Evolutionary conservation across 1,140 invertebrate species (phyloP).

Genomic region (Drosophila mauritiana): DNA sequence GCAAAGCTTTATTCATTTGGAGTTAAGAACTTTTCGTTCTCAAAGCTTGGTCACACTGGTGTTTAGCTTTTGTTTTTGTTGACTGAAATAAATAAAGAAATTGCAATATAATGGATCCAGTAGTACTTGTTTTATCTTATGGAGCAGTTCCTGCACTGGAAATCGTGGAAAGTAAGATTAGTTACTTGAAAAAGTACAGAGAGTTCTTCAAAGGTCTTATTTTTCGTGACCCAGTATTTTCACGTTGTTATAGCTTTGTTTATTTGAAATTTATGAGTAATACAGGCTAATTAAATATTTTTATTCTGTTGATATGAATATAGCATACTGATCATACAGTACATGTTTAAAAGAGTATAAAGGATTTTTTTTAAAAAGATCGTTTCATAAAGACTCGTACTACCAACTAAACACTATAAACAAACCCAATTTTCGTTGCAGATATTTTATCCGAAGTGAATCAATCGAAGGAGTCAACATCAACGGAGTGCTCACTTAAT

Average conservation of each 20-base stretch:
- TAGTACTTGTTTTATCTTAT: conserved; percentile 52
- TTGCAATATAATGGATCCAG: conserved; percentile 47
- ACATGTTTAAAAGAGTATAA: too few species aligned
- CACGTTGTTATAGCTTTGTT: conserved; percentile 2
- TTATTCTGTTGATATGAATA: neutral
- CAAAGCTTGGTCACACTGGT: conserved; percentile 34
- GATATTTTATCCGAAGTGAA: conserved; percentile 54
- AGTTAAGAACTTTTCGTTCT: neutral
- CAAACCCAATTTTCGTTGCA: conserved; percentile 2
- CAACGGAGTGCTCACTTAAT: conserved; percentile 18
- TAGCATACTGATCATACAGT: neutral
- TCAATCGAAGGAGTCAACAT: conserved; percentile 25
- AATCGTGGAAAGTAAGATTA: conserved; percentile 50
- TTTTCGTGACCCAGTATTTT: neutral
- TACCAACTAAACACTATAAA: neutral
- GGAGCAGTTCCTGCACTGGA: conserved; percentile 36
- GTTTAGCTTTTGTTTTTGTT: conserved; percentile 27
- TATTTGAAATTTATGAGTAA: conserved; percentile 5
- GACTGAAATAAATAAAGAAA: conserved; percentile 25
- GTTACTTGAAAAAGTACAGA: neutral
- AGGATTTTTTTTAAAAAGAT: neutral
- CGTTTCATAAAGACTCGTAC: neutral
- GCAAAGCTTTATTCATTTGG: neutral
- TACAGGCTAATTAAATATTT: neutral
- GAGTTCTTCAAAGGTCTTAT: too few species aligned